Conservation (phyloP, 2,113 vertebrate genomes). For the Crotalus helleri region DNA sequence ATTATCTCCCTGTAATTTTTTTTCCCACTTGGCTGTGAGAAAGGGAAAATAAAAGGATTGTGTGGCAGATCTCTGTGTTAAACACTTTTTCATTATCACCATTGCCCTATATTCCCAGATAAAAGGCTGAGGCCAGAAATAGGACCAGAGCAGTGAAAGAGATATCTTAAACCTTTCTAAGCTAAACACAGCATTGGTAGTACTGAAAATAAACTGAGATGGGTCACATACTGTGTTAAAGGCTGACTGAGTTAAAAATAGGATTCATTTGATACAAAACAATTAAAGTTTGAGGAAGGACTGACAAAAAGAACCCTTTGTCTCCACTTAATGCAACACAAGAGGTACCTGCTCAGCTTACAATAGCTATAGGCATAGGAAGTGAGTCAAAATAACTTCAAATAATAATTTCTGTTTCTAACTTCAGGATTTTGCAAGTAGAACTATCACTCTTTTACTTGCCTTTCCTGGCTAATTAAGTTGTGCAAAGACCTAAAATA, state of each 20-base stretch:
- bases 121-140: conserved; percentile 58
- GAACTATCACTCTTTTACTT: background rate
- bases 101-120: conserved; percentile 54
- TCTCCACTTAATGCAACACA: background rate
- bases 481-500: background rate
- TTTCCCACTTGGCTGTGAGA: conserved; percentile 35
- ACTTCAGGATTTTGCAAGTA: background rate
- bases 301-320: background rate
- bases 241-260: background rate
- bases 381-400: background rate
- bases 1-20: conserved; percentile 39
- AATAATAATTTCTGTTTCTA: background rate
- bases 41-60: conserved; percentile 15
- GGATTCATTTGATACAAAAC: background rate
- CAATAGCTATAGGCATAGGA: background rate
- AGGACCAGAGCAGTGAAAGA: conserved; percentile 50
- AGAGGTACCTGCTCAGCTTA: background rate
- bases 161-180: conserved; percentile 57
- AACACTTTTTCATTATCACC: conserved; percentile 9
- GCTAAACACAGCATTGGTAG: conserved; percentile 39
- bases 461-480: background rate
- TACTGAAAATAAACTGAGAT: background rate
- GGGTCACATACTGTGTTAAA: background rate
- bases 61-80: conserved; percentile 27
- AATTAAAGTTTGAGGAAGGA: background rate